Conservation (phyloP, 2,888 invertebrate species). For the Leptinotarsa rubiginosa region DNA sequence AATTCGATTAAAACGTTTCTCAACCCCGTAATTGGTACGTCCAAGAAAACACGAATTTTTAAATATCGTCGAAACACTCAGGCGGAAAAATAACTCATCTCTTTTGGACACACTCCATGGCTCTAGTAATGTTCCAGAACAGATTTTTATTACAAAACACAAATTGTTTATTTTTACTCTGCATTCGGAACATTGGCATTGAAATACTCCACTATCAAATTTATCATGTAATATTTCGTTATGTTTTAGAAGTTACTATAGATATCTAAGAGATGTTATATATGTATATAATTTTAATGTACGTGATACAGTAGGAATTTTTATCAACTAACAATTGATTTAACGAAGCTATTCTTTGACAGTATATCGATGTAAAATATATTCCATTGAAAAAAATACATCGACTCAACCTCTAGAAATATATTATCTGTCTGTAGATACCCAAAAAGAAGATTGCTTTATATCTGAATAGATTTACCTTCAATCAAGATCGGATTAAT, state of each 20-base stretch:
- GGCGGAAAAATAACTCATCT: neutral
- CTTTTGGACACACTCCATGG: too few relatives aligned
- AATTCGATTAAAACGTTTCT: neutral
- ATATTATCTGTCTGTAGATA: too few relatives aligned
- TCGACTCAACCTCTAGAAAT: too few relatives aligned
- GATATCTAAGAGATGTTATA: slow-evolving; percentile 30
- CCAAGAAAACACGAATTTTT: neutral
- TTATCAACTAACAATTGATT: neutral
- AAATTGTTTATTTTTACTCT: neutral
- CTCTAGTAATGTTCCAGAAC: neutral
- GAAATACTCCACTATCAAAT: slow-evolving; percentile 37
- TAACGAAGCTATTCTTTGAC: neutral
- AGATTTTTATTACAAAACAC: neutral
- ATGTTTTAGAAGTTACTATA: slow-evolving; percentile 25
- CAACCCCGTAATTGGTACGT: neutral
- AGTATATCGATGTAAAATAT: neutral
- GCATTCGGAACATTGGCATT: slow-evolving; percentile 32
- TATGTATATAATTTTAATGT: slow-evolving; percentile 36
- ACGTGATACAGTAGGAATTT: slow-evolving; percentile 16
- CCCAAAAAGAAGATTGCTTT: too few relatives aligned
- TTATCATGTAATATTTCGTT: slow-evolving; percentile 16
- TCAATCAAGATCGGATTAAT: too few relatives aligned
- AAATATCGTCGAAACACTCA: neutral
- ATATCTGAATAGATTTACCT: too few relatives aligned
- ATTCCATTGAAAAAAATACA: too few relatives aligned